phyloP scores from a whole-genome alignment of 1,140 invertebrate genomes.

The Ptiloglossa arizonensis region DNA sequence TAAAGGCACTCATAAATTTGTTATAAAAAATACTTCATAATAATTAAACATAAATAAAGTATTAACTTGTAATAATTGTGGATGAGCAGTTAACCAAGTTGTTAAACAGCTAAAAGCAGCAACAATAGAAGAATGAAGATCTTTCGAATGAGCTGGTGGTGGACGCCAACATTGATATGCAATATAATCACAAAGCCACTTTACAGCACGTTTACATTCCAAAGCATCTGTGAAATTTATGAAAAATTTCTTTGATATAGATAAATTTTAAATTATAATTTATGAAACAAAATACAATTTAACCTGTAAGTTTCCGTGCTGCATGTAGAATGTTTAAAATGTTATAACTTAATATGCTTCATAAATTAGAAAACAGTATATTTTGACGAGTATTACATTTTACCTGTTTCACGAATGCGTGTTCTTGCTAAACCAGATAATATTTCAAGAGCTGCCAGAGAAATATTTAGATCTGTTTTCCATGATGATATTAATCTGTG shows the following conservation, averaged over 20 bases:
- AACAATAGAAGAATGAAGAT: conserved; percentile 98
- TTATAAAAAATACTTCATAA: not conserved
- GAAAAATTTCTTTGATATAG: conserved; percentile 7
- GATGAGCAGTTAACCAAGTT: conserved; percentile 95
- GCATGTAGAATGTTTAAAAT: conserved; percentile 64
- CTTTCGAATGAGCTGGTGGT: conserved; percentile 97
- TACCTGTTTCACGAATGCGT: conserved; percentile 92
- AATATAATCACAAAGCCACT: conserved; percentile 99
- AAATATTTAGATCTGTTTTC: conserved; percentile 97
- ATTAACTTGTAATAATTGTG: conserved; percentile 86
- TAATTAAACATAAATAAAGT: not conserved
- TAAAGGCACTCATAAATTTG: conserved; percentile 2
- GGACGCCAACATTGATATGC: conserved; percentile 97
- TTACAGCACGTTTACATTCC: conserved; percentile 96
- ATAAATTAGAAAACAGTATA: conserved; percentile 28
- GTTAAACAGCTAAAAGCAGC: conserved; percentile 96
- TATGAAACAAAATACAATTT: conserved; percentile 37
- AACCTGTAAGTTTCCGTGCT: conserved; percentile 81
- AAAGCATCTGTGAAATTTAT: conserved; percentile 86
- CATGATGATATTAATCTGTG: conserved; percentile 96
- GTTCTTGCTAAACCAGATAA: conserved; percentile 93
- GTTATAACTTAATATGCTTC: conserved; percentile 18
- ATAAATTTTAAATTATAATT: conserved; percentile 7
- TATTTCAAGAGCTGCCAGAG: conserved; percentile 95
- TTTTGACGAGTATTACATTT: conserved; percentile 45